Percentiles rank a stretch among this genome's conserved stretches.
Conservation (phyloP, 2,113 vertebrate species). For the Trematomus loennbergii region DNA sequence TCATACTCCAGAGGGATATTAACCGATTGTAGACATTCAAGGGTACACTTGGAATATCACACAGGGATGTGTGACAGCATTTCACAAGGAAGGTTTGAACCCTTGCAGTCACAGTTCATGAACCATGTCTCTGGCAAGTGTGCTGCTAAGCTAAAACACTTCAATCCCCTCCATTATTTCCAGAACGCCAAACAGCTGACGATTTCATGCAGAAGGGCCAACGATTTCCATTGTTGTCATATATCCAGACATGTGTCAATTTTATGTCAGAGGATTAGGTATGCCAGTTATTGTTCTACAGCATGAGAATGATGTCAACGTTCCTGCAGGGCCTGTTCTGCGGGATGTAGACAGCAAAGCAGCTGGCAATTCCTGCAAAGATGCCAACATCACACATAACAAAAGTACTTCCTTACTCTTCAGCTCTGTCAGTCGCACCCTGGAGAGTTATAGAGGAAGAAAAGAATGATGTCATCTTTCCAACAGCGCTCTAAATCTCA, state of each 20-base stretch:
- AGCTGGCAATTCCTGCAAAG: slow-evolving; percentile 65
- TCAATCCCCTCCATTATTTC: slow-evolving; percentile 54
- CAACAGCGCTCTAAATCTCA: slow-evolving; percentile 49
- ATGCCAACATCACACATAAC: slow-evolving; percentile 70
- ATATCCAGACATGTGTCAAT: slow-evolving; percentile 68
- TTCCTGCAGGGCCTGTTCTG: slow-evolving; percentile 54
- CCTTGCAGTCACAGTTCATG: slow-evolving; percentile 61
- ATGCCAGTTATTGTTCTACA: slow-evolving; percentile 69
- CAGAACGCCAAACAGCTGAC: slow-evolving; percentile 72
- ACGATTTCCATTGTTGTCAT: slow-evolving; percentile 59
- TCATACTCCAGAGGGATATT: slow-evolving; percentile 57
- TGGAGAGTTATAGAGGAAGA: slow-evolving; percentile 36
- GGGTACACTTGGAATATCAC: slow-evolving; percentile 30
- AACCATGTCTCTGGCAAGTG: slow-evolving; percentile 59
- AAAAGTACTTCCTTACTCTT: slow-evolving; percentile 45
- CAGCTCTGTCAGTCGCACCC: slow-evolving; percentile 44
- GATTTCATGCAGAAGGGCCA: slow-evolving; percentile 54
- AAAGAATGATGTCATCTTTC: slow-evolving; percentile 64
- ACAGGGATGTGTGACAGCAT: slow-evolving; percentile 60
- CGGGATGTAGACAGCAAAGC: slow-evolving; percentile 52
- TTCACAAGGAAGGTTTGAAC: slow-evolving; percentile 58
- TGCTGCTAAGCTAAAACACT: slow-evolving; percentile 55
- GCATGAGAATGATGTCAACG: slow-evolving; percentile 69
- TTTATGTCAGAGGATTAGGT: slow-evolving; percentile 64
- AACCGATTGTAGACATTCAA: slow-evolving; percentile 54